Base-by-base conservation (phyloP, 1,140 invertebrate species). In the Bathynomus jamesi region DNA sequence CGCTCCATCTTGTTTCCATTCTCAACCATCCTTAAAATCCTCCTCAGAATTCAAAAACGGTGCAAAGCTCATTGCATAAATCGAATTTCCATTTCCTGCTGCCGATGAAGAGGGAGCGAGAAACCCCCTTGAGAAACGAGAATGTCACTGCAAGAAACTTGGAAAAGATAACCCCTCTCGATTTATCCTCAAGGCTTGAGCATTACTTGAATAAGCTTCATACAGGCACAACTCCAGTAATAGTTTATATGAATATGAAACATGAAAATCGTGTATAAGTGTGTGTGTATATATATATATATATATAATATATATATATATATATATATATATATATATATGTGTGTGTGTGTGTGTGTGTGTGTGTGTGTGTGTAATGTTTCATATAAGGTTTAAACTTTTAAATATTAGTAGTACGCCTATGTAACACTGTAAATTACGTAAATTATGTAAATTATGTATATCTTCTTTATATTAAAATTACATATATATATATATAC, bases 181-280 rank as follows among this genome's bases (percentile, higher is more conserved):
- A 53, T 53, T 53, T 53, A 53, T 53, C 40, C 40, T 21, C 40
- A 53, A 17, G 40, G 40, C 21, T 53, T 21, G 2, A 53, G 13
- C 40, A 53, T 53, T 53, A 5, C 5, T 3, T 1, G 5, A 5
- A 53, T 53, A 53, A 53, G 5, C 40, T 53, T 53, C 40, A 53
- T 53, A 53, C 40, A 11, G 21, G 5, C 40, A 53, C 13, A 53
- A 53, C 40, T 53, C 21, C 21, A 40, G 40, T 53, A 53, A 53
- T 53, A 53, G 40, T 21, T 53, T 53, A 53, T 53, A 53, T 53
- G 40, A 53, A 53, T 53, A 53, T 53, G 40, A 53, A 53, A 53
- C 40, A 53, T 53, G 32, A 53, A 53, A 53, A 53, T 53, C 21
- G 21, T 53, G 21, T 21, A 53, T 53, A 53, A 11, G 21, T 21